phyloP scores from a whole-genome alignment of 2,113 vertebrate genomes.

The Elgaria multicarinata region DNA sequence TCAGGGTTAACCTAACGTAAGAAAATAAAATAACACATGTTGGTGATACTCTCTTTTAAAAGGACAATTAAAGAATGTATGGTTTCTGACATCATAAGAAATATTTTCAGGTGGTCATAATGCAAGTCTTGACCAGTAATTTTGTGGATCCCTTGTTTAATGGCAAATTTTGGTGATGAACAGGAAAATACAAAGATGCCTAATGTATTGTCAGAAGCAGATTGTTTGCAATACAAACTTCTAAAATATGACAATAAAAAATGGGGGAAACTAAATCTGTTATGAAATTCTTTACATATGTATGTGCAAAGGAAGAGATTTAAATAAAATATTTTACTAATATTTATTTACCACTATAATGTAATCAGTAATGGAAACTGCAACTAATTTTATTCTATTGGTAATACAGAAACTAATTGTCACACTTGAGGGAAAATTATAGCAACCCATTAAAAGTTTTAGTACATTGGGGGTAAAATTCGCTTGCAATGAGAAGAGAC shows the following conservation, averaged over 20 bases:
- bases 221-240: conserved; percentile 3
- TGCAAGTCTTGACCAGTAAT: background rate
- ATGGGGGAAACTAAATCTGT: background rate
- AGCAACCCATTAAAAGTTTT: conserved; percentile 47
- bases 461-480: conserved; percentile 23
- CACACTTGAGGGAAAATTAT: conserved; percentile 6
- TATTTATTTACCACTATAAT: background rate
- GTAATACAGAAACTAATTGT: background rate
- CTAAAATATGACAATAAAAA: background rate
- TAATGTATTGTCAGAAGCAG: background rate
- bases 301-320: too few relatives aligned
- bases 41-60: conserved; percentile 11
- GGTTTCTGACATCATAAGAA: background rate
- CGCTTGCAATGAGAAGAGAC: conserved; percentile 47
- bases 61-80: background rate
- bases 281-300: background rate
- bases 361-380: background rate
- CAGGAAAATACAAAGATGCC: background rate
- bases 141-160: conserved; percentile 5
- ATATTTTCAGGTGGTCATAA: background rate
- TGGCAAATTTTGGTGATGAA: conserved; percentile 25
- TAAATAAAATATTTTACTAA: background rate
- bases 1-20: conserved; percentile 20
- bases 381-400: background rate
- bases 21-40: conserved; percentile 8